Evolutionary conservation across 2,888 invertebrate genomes (phyloP), one percentile per base, ranked within the genome.

Genomic region (Mongoloraphidia duomilia): DNA sequence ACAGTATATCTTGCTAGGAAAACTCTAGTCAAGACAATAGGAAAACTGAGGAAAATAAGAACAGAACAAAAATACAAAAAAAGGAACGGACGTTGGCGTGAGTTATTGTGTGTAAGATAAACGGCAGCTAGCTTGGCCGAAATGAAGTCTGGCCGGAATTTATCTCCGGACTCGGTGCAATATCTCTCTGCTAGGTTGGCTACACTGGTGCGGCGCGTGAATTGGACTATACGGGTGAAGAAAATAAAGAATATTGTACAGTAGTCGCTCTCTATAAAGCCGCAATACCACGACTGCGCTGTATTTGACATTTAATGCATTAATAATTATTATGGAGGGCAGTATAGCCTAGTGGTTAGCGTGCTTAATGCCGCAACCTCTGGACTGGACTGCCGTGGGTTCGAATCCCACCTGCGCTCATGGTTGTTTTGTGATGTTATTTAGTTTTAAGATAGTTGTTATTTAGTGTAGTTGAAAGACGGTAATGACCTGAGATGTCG

Each of bases 91-190:
- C 66, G 65, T 62, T 62, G 43, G 58, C 57, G 66, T 67, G 77
- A 78, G 71, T 78, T 77, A 78, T 78, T 77, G 74, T 73, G 70
- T 73, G 75, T 71, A 78, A 79, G 77, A 78, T 78, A 78, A 78
- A 78, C 77, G 78, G 75, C 76, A 72, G 73, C 74, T 74, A 76
- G 76, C 76, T 73, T 72, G 74, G 74, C 76, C 78, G 77, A 79
- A 79, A 79, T 79, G 79, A 79, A 79, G 78, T 78, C 77, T 68
- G 67, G 74, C 67, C 68, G 68, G 76, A 66, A 68, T 68, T 68
- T 68, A 68, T 67, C 63, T 61, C 57, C 58, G 61, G 60, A 63
- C 62, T 64, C 63, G 63, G 63, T 65, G 66, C 66, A 68, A 67
- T 67, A 67, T 67, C 68, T 67, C 36, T 14, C 44, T 44, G 41